Evolutionary conservation across 2,888 invertebrate species (phyloP), one percentile per base, ranked within the genome.

Genomic region (Zaprionus bogoriensis): DNA sequence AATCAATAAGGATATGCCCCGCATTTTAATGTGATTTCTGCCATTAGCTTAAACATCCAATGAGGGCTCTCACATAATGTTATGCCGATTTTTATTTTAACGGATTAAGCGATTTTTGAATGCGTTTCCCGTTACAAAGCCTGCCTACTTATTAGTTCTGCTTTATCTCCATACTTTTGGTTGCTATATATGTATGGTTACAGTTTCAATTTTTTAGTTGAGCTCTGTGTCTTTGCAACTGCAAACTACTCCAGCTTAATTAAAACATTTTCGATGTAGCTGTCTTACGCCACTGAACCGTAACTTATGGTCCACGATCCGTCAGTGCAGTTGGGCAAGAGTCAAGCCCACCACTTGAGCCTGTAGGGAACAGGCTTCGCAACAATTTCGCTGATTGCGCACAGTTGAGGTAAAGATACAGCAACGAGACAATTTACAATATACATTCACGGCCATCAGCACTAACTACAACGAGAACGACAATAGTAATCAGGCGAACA

Each of bases 341-440:
- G 23, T 39, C 32, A 17, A 22, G 25, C 14, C 23, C 19, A 27
- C n/a, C 10, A 45, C 41, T 65, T 59, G 67, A 53, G 44, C 55
- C 63, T 59, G 67, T 68, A 66, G 76, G 65, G 69, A 76, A 74
- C 68, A 74, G 88, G 75, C 73, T 76, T 84, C 67, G 77, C 76
- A 87, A 78, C 79, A 80, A 80, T 86, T 88, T 81, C 75, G 80
- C 81, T 87, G 89, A 88, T 89, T 87, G 79, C 71, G 54, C 61
- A 77, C 75, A 79, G 76, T 76, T 78, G 73, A 68, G 61, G 52
- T 14, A 67, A 57, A 83, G 77, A 80, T 73, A 70, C 77, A 60
- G 60, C 74, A n/a, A n/a, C n/a, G n/a, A n/a, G n/a, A n/a, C n/a
- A n/a, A n/a, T n/a, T n/a, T 71, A 71, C 81, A 80, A 74, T 81